Evolutionary conservation across 2,888 invertebrate genomes (phyloP).

Genomic region (Anoncus sp.): DNA sequence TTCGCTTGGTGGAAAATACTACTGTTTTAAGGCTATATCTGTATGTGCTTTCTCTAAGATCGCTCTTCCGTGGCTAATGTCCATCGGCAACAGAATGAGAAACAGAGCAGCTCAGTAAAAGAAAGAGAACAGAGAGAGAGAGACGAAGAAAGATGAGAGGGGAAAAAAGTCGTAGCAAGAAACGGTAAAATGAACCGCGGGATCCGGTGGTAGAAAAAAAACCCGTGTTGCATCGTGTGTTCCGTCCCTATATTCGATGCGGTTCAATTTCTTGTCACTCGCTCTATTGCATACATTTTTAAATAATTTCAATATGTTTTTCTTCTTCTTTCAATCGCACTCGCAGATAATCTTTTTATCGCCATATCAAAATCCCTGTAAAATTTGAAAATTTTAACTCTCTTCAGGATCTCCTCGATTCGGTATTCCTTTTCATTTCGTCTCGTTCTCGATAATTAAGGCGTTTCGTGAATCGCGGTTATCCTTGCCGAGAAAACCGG

Average conservation of each 20-base stretch:
- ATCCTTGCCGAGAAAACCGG: conserved; percentile 72
- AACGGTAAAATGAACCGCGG: conserved; percentile 70
- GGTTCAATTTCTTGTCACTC: conserved; percentile 38
- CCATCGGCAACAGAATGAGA: conserved; percentile 43
- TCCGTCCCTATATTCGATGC: conserved; percentile 11
- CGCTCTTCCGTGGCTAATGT: conserved; percentile 56
- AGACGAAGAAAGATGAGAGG: conserved; percentile 15
- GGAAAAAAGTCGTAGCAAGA: conserved; percentile 63
- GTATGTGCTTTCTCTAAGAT: conserved; percentile 38
- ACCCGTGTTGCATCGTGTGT: conserved; percentile 44
- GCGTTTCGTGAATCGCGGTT: conserved; percentile 70
- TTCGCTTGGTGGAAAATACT: conserved; percentile 24
- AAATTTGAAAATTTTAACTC: conserved; percentile 15
- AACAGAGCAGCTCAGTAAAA: conserved; percentile 24
- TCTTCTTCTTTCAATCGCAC: background rate
- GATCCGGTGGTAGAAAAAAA: conserved; percentile 62
- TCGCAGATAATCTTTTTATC: background rate
- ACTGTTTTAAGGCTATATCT: conserved; percentile 6
- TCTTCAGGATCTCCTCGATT: conserved; percentile 16
- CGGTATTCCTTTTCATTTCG: conserved; percentile 5
- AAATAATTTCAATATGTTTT: background rate
- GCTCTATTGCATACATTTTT: conserved; percentile 30
- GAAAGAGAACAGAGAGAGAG: conserved; percentile 19
- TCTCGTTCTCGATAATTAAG: conserved; percentile 75
- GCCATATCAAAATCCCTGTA: background rate